Evolutionary conservation across 2,113 vertebrate species (phyloP).

Genomic region (Oncorhynchus tshawytscha): DNA sequence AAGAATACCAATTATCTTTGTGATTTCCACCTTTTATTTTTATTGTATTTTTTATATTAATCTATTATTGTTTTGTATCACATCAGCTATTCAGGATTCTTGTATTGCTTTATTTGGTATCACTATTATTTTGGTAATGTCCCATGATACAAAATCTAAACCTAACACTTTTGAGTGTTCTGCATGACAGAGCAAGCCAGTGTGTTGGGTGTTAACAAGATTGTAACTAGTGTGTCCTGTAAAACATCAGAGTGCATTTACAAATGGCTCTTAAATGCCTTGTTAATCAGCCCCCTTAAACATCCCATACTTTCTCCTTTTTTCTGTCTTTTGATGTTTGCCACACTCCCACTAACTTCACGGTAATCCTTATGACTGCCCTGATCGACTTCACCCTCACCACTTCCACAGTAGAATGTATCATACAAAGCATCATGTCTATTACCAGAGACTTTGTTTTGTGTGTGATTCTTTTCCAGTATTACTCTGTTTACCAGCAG

Average conservation of each 20-base stretch:
- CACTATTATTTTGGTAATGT: no score
- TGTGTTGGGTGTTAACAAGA: conserved; percentile 34
- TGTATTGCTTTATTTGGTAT: neutral
- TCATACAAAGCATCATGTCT: conserved; percentile 2
- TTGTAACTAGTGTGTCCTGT: conserved; percentile 44
- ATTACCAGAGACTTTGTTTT: conserved; percentile 17
- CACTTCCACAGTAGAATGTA: neutral
- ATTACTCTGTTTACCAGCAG: neutral
- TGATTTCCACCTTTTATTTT: neutral
- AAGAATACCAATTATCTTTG: neutral
- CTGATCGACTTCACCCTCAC: neutral
- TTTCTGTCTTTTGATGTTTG: conserved; percentile 27
- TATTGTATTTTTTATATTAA: neutral
- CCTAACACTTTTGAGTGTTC: conserved; percentile 14
- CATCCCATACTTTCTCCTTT: conserved; percentile 14
- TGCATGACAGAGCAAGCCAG: conserved; percentile 1
- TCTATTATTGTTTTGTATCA: neutral
- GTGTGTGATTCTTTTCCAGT: conserved; percentile 31
- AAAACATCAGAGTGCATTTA: conserved; percentile 45
- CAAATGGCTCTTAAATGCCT: conserved; percentile 36
- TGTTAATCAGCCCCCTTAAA: conserved; percentile 38
- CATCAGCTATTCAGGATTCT: neutral
- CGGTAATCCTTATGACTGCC: neutral
- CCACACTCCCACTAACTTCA: neutral
- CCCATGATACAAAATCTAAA: neutral